A percentile compares a stretch with the other conserved stretches of the same genome.
phyloP scores from a whole-genome alignment of 2,113 vertebrate genomes.

The Python bivittatus region DNA sequence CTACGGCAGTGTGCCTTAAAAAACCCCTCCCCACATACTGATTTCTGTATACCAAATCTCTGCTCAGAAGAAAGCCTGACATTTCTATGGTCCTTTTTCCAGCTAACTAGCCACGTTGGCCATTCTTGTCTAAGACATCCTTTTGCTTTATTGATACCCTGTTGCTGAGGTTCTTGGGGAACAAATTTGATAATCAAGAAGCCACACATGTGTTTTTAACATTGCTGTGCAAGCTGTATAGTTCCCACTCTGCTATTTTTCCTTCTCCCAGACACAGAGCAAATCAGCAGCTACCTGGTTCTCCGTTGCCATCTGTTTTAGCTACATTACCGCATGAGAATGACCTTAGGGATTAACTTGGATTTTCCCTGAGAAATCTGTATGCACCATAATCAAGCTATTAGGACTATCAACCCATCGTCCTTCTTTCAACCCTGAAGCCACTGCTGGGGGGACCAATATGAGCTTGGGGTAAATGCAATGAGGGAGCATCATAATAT shows the following conservation, averaged over 20 bases:
- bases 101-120: neutral
- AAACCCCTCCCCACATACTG: neutral
- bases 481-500: neutral
- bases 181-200: neutral
- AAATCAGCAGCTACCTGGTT: neutral
- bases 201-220: neutral
- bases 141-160: neutral
- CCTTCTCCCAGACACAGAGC: constrained; percentile 20
- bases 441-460: neutral
- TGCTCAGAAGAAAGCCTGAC: neutral
- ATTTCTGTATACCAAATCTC: neutral
- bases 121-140: neutral
- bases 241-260: constrained; percentile 16
- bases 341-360: neutral
- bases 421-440: neutral
- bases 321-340: neutral
- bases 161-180: neutral
- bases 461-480: neutral
- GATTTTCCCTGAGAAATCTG: neutral
- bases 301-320: neutral
- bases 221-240: neutral
- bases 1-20: neutral
- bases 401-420: neutral
- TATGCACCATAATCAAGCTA: neutral
- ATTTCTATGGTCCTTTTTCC: neutral